These are phyloP conservation scores for Potamilus streckersoni DNA, from an alignment of 1,140 invertebrate species.

Conservation along the genomic window DNA sequence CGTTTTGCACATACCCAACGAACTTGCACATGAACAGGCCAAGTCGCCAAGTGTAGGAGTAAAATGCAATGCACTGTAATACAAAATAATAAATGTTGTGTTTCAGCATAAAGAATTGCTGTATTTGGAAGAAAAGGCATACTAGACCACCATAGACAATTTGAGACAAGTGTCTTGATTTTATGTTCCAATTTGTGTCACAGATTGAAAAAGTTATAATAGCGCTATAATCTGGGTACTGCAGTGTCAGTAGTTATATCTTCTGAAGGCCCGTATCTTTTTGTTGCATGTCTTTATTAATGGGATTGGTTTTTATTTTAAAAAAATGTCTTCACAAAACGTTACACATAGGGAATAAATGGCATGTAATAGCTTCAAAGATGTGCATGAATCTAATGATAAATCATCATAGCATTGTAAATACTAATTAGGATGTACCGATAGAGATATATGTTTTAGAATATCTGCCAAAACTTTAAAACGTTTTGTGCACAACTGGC, in stretches of 20 bases:
- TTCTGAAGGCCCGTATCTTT: neutral
- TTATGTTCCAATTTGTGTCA: neutral
- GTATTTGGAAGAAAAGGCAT: neutral
- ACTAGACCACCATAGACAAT: neutral
- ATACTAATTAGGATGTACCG: too few species aligned
- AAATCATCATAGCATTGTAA: too few species aligned
- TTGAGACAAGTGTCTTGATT: neutral
- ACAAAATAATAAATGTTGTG: neutral
- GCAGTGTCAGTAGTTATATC: neutral
- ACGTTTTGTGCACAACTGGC: too few species aligned
- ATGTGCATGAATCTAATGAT: too few species aligned
- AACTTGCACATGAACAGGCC: constrained; percentile 74
- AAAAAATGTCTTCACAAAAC: too few species aligned
- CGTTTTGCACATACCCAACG: constrained; percentile 82
- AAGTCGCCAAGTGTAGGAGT: constrained; percentile 23
- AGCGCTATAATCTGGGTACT: neutral
- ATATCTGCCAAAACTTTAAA: too few species aligned
- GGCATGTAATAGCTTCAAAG: too few species aligned
- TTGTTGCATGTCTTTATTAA: too few species aligned
- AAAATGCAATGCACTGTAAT: constrained; percentile 29
- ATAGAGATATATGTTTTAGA: too few species aligned
- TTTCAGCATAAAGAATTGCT: neutral
- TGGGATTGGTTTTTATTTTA: too few species aligned
- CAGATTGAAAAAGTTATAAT: neutral
- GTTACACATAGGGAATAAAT: too few species aligned